Base-by-base conservation (phyloP, 37 sponge, comb jelly and placozoan genomes). In the Cladorhizidae sp. region DNA sequence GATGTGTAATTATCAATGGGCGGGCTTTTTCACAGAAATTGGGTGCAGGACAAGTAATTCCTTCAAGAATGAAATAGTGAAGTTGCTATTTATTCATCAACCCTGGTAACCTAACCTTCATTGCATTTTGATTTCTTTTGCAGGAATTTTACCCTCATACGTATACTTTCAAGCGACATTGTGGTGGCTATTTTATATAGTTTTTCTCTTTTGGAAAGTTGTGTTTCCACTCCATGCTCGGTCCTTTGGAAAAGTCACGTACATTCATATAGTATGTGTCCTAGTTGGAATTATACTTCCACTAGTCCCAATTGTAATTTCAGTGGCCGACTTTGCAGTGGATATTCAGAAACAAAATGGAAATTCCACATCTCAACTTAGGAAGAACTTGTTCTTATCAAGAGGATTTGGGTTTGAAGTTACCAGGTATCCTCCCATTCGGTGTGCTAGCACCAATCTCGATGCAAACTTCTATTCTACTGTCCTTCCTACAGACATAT, bases 261-360 rank as follows among this genome's bases (percentile, higher is more conserved):
- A 36, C 40, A 50, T 76, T 23, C 84, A 75, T 69, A 56, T 68
- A 36, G 31, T 41, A 33, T 41, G 35, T 20, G 57, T 84, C 3
- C 59, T 67, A 3, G 8, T 76, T 21, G 84, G 70, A 25, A 23
- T 84, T 25, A 5, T 84, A 12, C 70, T 84, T 40, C 84, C 84
- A 32, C 5, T 32, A 12, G 29, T 64, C 32, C 68, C 76, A n/a
- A 41, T 74, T 2, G 23, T 83, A 42, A 21, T 29, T 3, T 43
- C 67, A 23, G 12, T 61, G 62, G 6, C 62, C 62, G 6, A 61
- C 0, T 74, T 70, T 21, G 35, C 57, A 25, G 36, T 56, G 9
- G 9, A 45, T 45, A 5, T 9, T 38, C 62, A 37, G 55, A 1
- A 65, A 1, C 31, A 26, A 17, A 3, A 3, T 65, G 32, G 32